phyloP scores from a whole-genome alignment of 64 coral and sea anemone genomes.

The Acropora yongei region DNA sequence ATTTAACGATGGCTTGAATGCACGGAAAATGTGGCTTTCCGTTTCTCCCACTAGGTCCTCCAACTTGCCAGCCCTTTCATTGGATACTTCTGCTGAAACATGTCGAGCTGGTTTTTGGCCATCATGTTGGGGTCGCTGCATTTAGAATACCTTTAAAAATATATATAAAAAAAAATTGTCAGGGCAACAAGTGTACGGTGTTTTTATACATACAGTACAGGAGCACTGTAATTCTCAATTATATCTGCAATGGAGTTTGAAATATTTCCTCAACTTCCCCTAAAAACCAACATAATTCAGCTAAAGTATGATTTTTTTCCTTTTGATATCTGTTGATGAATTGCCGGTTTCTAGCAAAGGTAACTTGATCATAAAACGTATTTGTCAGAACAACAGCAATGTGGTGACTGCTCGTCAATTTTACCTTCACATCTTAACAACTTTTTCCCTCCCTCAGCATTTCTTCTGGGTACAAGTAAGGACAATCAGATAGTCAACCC shows the following conservation, averaged over 20 bases:
- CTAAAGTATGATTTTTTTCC: constrained; percentile 22
- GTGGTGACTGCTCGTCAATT: not conserved
- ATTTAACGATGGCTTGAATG: constrained; percentile 56
- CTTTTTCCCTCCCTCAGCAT: not conserved
- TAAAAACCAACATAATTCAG: constrained; percentile 20
- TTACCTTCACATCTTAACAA: constrained; percentile 6
- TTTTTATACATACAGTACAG: not conserved
- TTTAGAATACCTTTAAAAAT: too few species aligned
- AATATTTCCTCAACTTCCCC: constrained; percentile 15
- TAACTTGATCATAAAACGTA: constrained; percentile 7
- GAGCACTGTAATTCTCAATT: constrained; percentile 3
- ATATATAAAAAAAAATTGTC: too few species aligned
- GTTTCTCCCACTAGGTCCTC: constrained; percentile 58
- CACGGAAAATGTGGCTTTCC: constrained; percentile 61
- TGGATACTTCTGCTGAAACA: constrained; percentile 74
- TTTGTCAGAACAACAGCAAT: not conserved
- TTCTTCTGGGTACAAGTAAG: not conserved
- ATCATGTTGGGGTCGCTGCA: too few species aligned
- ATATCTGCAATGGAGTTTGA: not conserved
- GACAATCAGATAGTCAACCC: not conserved
- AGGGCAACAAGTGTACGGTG: not conserved
- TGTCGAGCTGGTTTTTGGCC: constrained; percentile 49
- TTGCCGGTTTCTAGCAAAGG: constrained; percentile 18
- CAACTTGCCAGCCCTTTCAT: constrained; percentile 63
- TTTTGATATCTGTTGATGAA: constrained; percentile 30